These are phyloP conservation scores for Tauraco hartlaubi DNA, from an alignment of 2,797 vertebrate genomes.

Conservation along the genomic window DNA sequence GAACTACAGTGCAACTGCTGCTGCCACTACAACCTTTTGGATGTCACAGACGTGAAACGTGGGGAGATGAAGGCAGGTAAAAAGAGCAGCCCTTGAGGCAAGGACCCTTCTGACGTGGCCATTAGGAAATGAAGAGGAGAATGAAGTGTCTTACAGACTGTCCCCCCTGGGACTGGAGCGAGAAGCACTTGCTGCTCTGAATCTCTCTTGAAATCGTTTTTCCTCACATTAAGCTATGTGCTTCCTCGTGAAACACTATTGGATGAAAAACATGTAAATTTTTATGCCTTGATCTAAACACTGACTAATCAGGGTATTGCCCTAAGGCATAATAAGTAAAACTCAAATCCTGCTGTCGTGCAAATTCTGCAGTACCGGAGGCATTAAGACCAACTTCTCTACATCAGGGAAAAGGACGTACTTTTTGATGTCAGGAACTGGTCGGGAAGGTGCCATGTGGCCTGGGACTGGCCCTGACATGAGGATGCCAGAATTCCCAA, in stretches of 20 bases:
- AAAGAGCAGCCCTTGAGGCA: neutral
- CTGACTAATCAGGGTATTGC: neutral
- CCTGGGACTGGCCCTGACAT: neutral
- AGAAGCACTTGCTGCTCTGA: neutral
- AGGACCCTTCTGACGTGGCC: neutral
- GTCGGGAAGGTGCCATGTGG: neutral
- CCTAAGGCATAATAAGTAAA: neutral
- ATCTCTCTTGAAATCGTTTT: neutral
- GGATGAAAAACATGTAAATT: neutral
- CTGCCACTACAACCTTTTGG: neutral
- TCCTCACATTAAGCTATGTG: neutral
- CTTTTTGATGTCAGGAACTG: neutral
- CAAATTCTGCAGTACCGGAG: neutral
- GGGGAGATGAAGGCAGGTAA: neutral
- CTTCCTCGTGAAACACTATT: neutral
- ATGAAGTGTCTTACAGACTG: neutral
- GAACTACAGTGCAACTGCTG: neutral
- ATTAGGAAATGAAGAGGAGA: neutral
- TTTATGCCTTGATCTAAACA: neutral
- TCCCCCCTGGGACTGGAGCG: fast-evolving
- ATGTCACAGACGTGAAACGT: neutral
- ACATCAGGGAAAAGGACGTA: neutral
- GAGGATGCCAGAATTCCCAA: neutral
- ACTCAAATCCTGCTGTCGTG: neutral
- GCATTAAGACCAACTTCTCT: neutral